Evolutionary conservation across 1,140 invertebrate genomes (phyloP).

Genomic region (Lasioglossum albipes): DNA sequence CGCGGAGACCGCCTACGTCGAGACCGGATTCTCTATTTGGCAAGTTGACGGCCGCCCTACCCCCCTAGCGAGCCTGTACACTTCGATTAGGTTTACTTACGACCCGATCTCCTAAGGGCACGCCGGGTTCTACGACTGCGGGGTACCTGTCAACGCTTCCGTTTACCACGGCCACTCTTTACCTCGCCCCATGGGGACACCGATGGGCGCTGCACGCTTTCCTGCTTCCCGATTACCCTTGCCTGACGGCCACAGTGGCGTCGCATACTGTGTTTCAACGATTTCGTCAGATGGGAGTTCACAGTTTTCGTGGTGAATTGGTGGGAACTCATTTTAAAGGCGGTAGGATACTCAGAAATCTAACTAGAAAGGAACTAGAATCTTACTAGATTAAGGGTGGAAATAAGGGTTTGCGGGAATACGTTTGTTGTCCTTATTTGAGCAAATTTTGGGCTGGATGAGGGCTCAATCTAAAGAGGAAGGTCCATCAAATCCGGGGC

Average conservation of each 20-base stretch:
- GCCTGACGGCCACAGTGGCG: neutral
- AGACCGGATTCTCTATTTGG: conserved; percentile 69
- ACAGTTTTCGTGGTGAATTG: too few species aligned
- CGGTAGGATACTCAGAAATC: too few species aligned
- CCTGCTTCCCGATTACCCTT: neutral
- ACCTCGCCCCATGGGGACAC: conserved; percentile 23
- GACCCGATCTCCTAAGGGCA: conserved; percentile 70
- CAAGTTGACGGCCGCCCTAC: conserved; percentile 35
- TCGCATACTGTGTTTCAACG: neutral
- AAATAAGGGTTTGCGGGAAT: too few species aligned
- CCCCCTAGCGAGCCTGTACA: conserved; percentile 43
- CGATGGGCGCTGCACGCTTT: neutral
- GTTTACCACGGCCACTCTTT: conserved; percentile 15
- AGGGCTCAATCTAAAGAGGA: too few species aligned
- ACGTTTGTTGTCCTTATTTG: too few species aligned
- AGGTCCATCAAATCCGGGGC: too few species aligned
- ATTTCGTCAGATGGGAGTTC: too few species aligned
- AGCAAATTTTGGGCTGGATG: too few species aligned
- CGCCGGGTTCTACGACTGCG: conserved; percentile 59
- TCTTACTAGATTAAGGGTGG: too few species aligned
- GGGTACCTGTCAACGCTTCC: conserved; percentile 52
- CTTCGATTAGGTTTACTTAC: conserved; percentile 71
- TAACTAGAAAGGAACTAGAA: too few species aligned
- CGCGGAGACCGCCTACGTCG: conserved; percentile 67
- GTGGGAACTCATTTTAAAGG: too few species aligned